Percentiles rank a stretch among this genome's conserved stretches.
phyloP scores from a whole-genome alignment of 2,888 invertebrate species.

The Melangyna quadrimaculata region DNA sequence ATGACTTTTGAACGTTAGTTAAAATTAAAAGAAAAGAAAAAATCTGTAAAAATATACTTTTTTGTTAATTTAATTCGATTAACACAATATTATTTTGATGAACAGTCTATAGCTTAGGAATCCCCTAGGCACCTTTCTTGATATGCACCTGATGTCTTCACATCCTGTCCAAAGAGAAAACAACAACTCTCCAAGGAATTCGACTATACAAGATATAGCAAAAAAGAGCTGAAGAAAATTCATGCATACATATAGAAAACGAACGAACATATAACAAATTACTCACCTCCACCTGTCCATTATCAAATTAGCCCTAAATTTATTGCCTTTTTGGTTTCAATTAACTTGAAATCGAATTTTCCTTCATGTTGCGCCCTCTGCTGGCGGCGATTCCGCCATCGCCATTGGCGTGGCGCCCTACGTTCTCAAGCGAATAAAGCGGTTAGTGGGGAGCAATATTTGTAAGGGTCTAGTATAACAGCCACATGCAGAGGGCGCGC shows the following conservation, averaged over 20 bases:
- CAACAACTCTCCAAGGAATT: constrained; percentile 45
- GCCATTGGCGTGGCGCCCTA: not conserved
- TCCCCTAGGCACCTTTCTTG: not conserved
- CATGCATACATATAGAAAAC: constrained; percentile 7
- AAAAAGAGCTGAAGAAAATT: constrained; percentile 1
- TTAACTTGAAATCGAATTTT: constrained; percentile 70
- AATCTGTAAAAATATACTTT: no score
- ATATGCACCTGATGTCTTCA: not conserved
- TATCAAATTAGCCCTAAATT: constrained; percentile 70
- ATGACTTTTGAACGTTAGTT: no score
- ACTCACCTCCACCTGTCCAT: constrained; percentile 71
- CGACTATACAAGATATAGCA: not conserved
- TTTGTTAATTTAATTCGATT: no score
- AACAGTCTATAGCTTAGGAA: no score
- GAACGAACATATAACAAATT: constrained; percentile 60
- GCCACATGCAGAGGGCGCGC: constrained; percentile 35
- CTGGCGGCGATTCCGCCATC: not conserved
- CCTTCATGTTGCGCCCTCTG: constrained; percentile 40
- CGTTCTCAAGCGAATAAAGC: not conserved
- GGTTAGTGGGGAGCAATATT: not conserved
- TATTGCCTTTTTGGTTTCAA: constrained; percentile 72
- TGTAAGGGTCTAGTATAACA: constrained; percentile 37
- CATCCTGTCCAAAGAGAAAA: constrained; percentile 2
- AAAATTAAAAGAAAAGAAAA: no score
- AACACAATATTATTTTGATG: no score